Base-by-base conservation (phyloP, 2,888 invertebrate species). In the Horisme vitalbata region DNA sequence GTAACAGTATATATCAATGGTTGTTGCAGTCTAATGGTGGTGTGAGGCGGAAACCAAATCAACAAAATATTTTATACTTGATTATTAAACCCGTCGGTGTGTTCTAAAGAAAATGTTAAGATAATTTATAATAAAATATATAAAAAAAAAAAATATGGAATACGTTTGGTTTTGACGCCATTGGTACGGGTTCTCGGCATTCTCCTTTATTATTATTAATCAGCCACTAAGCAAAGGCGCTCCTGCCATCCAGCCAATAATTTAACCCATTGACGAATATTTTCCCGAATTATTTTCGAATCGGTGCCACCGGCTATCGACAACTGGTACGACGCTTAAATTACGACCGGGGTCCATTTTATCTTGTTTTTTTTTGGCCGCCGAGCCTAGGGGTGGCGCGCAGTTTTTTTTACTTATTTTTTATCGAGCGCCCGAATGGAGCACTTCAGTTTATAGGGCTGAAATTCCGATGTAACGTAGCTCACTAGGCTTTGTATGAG, bases 291-390 rank as follows among this genome's bases (percentile, higher is more conserved):
- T 45, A 49, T 46, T 43, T 46, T 54, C 32, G 32, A 41, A 48
- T 52, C 47, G 44, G 26, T 45, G 67, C 76, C 78, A 62, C 63
- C 57, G 75, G 80, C 80, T 83, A 80, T 74, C 75, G 77, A 77
- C 83, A 75, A 75, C 83, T 82, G 82, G 77, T 75, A 76, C 78
- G 75, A 79, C 83, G 83, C 76, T 84, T 87, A 88, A 87, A 88
- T 87, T 87, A 87, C 86, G 87, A 77, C 72, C 75, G 75, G 68
- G 79, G 74, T 73, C 74, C 72, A 76, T 78, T 83, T 84, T 84
- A 84, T 78, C 83, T 77, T 75, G 75, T 72, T 81, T 83, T 82
- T 57, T 85, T 87, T 83, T 78, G 45, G 60, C 67, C 73, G 68
- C 65, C 72, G 74, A 69, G 83, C 83, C 85, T 82, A 83, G 87